Evolutionary conservation across 2,797 vertebrate species (phyloP).

Genomic region (Acanthurus lineatus): DNA sequence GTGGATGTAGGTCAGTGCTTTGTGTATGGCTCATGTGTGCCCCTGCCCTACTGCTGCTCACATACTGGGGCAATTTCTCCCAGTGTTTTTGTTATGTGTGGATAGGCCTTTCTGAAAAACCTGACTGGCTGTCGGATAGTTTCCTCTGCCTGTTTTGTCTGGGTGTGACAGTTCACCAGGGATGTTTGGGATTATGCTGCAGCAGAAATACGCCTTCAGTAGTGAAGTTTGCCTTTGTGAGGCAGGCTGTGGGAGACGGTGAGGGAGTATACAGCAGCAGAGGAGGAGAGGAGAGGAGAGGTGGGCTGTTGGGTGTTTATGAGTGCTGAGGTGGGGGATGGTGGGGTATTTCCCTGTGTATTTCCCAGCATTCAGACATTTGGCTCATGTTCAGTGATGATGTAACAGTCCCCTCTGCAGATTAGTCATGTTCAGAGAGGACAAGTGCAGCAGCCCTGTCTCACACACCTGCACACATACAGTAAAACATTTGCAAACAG

Average conservation of each 20-base stretch:
- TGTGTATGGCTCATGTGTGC: slow-evolving; percentile 54
- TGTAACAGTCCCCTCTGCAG: slow-evolving; percentile 65
- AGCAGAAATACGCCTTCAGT: slow-evolving; percentile 9
- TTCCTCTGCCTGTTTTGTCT: slow-evolving; percentile 46
- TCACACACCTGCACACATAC: slow-evolving; percentile 31
- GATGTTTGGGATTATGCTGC: slow-evolving; percentile 28
- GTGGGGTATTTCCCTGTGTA: slow-evolving; percentile 27
- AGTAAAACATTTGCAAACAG: not conserved
- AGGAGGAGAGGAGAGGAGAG: slow-evolving; percentile 1
- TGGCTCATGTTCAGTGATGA: slow-evolving; percentile 67
- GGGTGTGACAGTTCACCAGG: slow-evolving; percentile 27
- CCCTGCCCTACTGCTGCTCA: slow-evolving; percentile 40
- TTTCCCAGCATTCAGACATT: slow-evolving; percentile 60
- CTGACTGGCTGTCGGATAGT: not conserved
- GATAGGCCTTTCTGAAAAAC: slow-evolving; percentile 28
- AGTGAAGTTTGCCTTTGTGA: slow-evolving; percentile 5
- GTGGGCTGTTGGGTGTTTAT: slow-evolving; percentile 8
- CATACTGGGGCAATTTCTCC: slow-evolving; percentile 39
- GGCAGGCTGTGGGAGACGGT: not conserved
- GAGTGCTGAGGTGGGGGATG: no score
- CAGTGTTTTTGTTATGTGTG: slow-evolving; percentile 38
- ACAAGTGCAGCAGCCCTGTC: slow-evolving; percentile 33
- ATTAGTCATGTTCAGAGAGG: slow-evolving; percentile 35
- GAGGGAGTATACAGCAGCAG: not conserved
- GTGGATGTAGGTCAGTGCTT: slow-evolving; percentile 83